Evolutionary conservation across 1,140 invertebrate genomes (phyloP).

Genomic region (Cotesia glomerata): DNA sequence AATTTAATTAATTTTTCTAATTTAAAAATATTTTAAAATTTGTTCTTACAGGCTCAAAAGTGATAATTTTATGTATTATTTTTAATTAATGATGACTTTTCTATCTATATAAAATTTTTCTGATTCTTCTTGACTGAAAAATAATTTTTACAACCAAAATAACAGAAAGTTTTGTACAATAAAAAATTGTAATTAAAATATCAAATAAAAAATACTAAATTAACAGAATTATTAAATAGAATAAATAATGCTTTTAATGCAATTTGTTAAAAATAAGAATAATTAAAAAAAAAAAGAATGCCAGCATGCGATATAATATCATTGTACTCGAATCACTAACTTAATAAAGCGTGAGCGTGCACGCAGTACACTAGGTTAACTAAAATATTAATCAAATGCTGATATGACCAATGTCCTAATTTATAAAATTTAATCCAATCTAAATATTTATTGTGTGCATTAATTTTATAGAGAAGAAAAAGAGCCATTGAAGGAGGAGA

Average conservation of each 20-base stretch:
- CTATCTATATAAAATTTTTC: no score
- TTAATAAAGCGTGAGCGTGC: conserved; percentile 5
- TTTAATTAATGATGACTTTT: no score
- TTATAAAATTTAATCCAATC: conserved; percentile 8
- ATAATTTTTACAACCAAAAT: no score
- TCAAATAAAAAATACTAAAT: not conserved
- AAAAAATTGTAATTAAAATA: no score
- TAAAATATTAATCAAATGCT: not conserved
- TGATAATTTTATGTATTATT: no score
- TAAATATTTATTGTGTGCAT: conserved; percentile 17
- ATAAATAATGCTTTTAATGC: no score
- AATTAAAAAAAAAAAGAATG: conserved; percentile 17
- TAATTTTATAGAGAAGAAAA: conserved; percentile 75
- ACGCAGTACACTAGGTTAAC: conserved; percentile 9
- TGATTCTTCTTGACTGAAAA: no score
- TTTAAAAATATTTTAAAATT: no score
- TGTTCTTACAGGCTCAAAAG: no score
- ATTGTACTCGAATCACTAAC: conserved; percentile 20
- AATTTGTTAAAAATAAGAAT: not conserved
- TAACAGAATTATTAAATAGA: not conserved
- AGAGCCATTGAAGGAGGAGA: conserved; percentile 75
- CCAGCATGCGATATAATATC: conserved; percentile 28
- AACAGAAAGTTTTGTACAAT: no score
- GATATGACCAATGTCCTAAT: no score
- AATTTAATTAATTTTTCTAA: no score